Evolutionary conservation across 2,888 invertebrate species (phyloP), one percentile per base, ranked within the genome.

Genomic region (Augiades crinisus): DNA sequence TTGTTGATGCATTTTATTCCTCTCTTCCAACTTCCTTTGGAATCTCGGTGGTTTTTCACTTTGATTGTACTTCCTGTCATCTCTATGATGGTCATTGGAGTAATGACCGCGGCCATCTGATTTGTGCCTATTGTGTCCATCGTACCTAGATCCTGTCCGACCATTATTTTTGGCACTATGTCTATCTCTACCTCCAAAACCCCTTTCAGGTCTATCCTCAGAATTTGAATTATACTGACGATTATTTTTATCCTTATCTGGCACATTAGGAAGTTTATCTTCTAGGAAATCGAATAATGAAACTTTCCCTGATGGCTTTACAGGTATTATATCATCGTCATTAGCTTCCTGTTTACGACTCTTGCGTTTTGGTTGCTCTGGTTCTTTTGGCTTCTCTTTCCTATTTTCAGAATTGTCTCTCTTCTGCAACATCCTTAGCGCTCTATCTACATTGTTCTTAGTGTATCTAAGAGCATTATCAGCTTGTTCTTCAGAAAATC

Each of bases 271-370:
- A 37, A 96, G 81, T 81, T 96, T 96, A 65, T 95, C 93, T 72
- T 96, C 95, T 5, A 96, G 90, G 72, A 95, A 96, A 75, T 95
- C 95, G 76, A 96, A 96, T 2, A 96, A 80, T 0, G 95, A 95
- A 1, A 96, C 93, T 80, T 94, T 94, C 34, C 94, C 94, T 7
- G 95, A 93, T 0, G 96, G 96, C 75, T 95, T 96, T 5, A 92
- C 91, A 1, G 90, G 90, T 22, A 90, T 86, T 43, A 91, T 91
- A 54, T 92, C 92, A 33, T 91, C 91, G 55, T 92, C 91, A 49
- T 73, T 84, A 16, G 78, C 76, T 44, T 85, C 82, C 72, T 91
- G 72, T 64, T 87, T 79, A 61, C 92, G 63, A 57, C 88, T 77
- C 72, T 81, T 83, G n/a, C 91, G 74, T 79, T 84, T 85, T 21